phyloP scores from a whole-genome alignment of 1,140 invertebrate genomes.

The Leucophenga varia region DNA sequence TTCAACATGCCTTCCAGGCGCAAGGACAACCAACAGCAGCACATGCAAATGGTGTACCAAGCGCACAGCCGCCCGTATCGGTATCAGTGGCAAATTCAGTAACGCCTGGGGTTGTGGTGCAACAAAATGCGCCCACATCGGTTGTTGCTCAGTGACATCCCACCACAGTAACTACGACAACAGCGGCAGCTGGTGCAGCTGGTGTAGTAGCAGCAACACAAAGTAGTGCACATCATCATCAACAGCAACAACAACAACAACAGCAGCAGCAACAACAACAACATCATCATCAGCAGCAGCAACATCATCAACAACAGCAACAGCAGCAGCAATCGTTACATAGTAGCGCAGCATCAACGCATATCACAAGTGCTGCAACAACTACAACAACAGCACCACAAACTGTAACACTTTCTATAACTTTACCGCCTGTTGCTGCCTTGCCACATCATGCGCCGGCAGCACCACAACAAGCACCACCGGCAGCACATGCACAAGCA shows the following conservation, averaged over 20 bases:
- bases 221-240: neutral
- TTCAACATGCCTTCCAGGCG: conserved; percentile 68
- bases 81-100: conserved; percentile 50
- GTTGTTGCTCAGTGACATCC: conserved; percentile 56
- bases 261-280: conserved; percentile 23
- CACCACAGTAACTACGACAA: conserved; percentile 43
- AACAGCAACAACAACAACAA: conserved; percentile 21
- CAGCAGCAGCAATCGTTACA: conserved; percentile 13
- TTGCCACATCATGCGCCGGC: conserved; percentile 24
- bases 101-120: conserved; percentile 46
- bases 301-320: conserved; percentile 21
- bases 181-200: conserved; percentile 26
- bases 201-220: neutral
- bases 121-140: conserved; percentile 48
- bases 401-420: too few species aligned
- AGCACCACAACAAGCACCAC: conserved; percentile 28
- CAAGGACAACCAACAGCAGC: conserved; percentile 50
- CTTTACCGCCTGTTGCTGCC: conserved; percentile 28
- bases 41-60: conserved; percentile 41
- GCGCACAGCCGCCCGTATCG: conserved; percentile 33
- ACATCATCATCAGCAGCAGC: conserved; percentile 17
- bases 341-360: neutral
- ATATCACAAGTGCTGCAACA: too few species aligned
- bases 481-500: conserved; percentile 17
- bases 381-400: conserved; percentile 34